Evolutionary conservation across 2,888 invertebrate genomes (phyloP).

Genomic region (Nomada ferruginata): DNA sequence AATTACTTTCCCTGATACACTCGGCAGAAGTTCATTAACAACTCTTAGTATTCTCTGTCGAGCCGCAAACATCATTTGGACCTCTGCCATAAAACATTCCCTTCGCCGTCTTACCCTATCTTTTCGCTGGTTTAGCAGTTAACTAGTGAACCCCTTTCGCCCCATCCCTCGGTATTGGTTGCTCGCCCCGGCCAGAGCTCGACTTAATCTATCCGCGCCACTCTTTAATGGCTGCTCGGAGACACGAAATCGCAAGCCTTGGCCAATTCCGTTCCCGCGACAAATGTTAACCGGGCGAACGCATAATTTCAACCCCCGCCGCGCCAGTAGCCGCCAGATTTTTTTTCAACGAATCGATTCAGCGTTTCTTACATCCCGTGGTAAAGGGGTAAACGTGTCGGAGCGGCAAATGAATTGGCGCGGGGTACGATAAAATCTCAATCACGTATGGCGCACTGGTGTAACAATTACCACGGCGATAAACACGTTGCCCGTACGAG

Average conservation of each 20-base stretch:
- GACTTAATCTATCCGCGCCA: conserved; percentile 44
- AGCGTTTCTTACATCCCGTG: background rate
- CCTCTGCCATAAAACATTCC: conserved; percentile 52
- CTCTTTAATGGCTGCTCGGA: conserved; percentile 35
- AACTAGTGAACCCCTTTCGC: conserved; percentile 46
- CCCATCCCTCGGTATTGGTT: conserved; percentile 53
- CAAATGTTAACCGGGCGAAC: background rate
- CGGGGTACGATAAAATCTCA: conserved; percentile 11
- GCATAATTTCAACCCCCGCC: background rate
- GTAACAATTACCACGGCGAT: conserved; percentile 13
- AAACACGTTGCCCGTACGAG: conserved; percentile 4
- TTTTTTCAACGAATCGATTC: background rate
- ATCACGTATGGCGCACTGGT: background rate
- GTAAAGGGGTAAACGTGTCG: background rate
- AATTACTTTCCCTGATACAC: conserved; percentile 40
- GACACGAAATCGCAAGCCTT: conserved; percentile 29
- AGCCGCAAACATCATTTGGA: conserved; percentile 51
- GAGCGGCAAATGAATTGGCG: background rate
- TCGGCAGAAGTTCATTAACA: conserved; percentile 44
- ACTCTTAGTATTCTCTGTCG: conserved; percentile 39
- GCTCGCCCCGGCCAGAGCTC: conserved; percentile 43
- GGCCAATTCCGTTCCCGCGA: background rate
- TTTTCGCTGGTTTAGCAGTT: conserved; percentile 59
- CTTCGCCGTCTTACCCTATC: conserved; percentile 30
- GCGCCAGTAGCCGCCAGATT: background rate